Evolutionary conservation across 2,113 vertebrate genomes (phyloP).

Genomic region (Tychaedon coryphoeus): DNA sequence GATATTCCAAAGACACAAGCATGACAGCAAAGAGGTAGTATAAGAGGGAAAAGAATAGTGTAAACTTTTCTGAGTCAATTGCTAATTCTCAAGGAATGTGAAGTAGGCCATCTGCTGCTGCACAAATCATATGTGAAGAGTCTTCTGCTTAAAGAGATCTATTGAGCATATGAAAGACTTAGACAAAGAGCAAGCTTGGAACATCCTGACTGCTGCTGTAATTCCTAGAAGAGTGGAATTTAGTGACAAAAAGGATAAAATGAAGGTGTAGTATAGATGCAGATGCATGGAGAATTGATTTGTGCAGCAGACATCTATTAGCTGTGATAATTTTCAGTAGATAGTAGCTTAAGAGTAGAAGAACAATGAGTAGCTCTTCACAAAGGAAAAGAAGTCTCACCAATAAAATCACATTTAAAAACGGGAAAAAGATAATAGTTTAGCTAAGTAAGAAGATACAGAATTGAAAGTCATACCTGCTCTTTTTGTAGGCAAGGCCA

Average conservation of each 20-base stretch:
- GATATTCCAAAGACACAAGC: neutral
- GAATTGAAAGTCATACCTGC: neutral
- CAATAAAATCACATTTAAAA: neutral
- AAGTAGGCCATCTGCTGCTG: neutral
- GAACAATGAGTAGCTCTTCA: neutral
- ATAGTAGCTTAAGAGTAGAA: neutral
- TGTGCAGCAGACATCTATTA: neutral
- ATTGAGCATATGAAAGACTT: neutral
- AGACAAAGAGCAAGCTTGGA: neutral
- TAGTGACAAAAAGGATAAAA: neutral
- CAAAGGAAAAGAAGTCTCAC: neutral
- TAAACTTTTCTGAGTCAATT: neutral
- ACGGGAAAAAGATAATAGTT: neutral
- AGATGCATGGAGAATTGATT: neutral
- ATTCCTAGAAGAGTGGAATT: neutral
- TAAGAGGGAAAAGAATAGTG: neutral
- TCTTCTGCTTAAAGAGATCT: neutral
- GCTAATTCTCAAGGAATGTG: neutral
- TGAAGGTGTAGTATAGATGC: neutral
- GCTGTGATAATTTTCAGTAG: neutral
- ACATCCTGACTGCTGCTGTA: neutral
- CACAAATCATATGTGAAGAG: neutral
- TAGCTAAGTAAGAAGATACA: neutral
- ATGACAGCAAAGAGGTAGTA: neutral
- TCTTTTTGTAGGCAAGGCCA: neutral